Evolutionary conservation across 2,888 invertebrate genomes (phyloP).

Genomic region (Amiota mariae): DNA sequence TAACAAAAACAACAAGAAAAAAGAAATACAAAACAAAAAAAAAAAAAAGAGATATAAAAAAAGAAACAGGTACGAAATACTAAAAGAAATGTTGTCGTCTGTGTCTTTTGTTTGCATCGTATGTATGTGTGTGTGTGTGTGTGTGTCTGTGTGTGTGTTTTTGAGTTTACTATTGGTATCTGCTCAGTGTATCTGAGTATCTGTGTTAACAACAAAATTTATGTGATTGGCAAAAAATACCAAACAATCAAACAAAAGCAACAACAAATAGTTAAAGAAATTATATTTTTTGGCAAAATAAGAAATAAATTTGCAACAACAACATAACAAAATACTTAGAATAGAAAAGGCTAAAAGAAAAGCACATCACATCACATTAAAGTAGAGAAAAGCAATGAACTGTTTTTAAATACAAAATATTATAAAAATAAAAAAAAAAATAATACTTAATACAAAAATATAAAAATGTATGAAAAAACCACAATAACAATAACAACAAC

Average conservation of each 20-base stretch:
- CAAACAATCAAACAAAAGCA: slow-evolving; percentile 37
- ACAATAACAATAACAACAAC: slow-evolving; percentile 36
- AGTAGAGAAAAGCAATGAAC: slow-evolving; percentile 41
- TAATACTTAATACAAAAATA: slow-evolving; percentile 14
- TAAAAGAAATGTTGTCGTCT: slow-evolving; percentile 15
- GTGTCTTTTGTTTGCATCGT: slow-evolving; percentile 25
- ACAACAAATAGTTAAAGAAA: not conserved
- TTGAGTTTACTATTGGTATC: not conserved
- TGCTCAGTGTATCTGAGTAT: slow-evolving; percentile 22
- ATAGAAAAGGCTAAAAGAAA: not conserved
- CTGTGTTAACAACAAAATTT: slow-evolving; percentile 63
- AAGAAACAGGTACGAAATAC: not conserved
- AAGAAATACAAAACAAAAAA: not conserved
- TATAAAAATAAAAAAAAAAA: slow-evolving; percentile 30
- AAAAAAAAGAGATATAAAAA: not conserved
- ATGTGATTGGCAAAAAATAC: slow-evolving; percentile 64
- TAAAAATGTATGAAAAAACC: too few relatives aligned
- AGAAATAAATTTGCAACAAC: slow-evolving; percentile 7
- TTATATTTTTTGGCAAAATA: slow-evolving; percentile 2
- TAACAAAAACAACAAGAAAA: not conserved
- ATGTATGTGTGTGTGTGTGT: slow-evolving; percentile 35
- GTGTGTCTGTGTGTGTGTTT: slow-evolving; percentile 30
- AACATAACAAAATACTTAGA: not conserved
- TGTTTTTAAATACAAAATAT: not conserved
- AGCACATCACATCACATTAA: not conserved